These are phyloP conservation scores for Philaethria dido DNA, from an alignment of 2,888 invertebrate genomes.

Conservation along the genomic window DNA sequence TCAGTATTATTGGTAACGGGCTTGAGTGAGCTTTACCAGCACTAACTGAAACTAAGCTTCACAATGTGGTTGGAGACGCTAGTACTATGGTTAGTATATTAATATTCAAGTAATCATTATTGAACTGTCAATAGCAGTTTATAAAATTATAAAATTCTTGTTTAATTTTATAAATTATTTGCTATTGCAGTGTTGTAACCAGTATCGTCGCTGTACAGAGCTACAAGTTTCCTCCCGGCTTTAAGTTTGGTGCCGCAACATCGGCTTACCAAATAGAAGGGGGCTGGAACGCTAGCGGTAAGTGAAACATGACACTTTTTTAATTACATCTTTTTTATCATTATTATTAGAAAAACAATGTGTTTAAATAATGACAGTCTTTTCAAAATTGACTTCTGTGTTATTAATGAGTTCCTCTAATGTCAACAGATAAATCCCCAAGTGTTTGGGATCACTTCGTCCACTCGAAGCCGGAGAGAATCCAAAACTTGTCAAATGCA, in stretches of 20 bases:
- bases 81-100: constrained; percentile 2
- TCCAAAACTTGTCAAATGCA: neutral
- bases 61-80: constrained; percentile 7
- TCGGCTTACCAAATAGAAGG: constrained; percentile 71
- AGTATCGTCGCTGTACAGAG: neutral
- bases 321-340: neutral
- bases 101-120: too few species aligned
- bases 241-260: constrained; percentile 64
- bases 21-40: neutral
- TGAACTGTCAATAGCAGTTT: too few species aligned
- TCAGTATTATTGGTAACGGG: neutral
- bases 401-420: neutral
- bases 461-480: constrained; percentile 18
- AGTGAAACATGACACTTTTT: constrained; percentile 25
- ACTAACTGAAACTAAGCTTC: neutral
- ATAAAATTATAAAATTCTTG: too few species aligned
- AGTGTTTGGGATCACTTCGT: constrained; percentile 33
- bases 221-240: constrained; percentile 54
- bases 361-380: neutral
- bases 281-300: constrained; percentile 69
- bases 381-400: neutral
- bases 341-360: too few species aligned
- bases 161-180: too few species aligned
- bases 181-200: too few species aligned
- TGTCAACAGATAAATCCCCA: constrained; percentile 31